Percentiles rank a stretch among this genome's conserved stretches.
Conservation (phyloP, 2,113 vertebrate genomes). For the Oriolus oriolus region DNA sequence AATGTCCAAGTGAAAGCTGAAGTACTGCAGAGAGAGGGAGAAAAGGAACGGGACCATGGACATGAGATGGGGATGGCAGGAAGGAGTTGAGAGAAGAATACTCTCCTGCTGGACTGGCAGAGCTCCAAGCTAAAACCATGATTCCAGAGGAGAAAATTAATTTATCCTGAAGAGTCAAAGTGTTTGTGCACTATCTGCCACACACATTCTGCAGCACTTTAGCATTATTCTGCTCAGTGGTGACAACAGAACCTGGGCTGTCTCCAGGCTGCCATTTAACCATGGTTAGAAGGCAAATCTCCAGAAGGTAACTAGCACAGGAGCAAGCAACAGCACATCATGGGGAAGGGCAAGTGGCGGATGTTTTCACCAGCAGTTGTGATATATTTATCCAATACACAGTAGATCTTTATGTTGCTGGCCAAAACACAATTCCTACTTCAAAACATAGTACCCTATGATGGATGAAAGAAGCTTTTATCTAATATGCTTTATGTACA, state of each 20-base stretch:
- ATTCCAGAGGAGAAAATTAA: neutral
- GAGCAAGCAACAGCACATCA: neutral
- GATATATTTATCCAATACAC: neutral
- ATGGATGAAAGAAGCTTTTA: neutral
- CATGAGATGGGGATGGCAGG: neutral
- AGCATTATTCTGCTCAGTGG: rapidly evolving
- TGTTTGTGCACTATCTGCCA: neutral
- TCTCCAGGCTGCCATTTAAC: neutral
- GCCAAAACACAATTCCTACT: neutral
- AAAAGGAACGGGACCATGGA: neutral
- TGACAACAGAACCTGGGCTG: neutral
- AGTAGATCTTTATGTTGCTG: neutral
- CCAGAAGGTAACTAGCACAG: neutral
- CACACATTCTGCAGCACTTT: neutral
- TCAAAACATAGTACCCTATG: neutral
- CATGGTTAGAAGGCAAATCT: neutral
- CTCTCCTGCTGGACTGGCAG: neutral
- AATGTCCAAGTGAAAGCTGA: neutral
- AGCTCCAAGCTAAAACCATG: neutral
- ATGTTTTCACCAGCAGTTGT: neutral
- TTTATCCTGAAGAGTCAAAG: neutral
- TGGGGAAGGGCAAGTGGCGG: neutral
- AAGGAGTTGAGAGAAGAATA: neutral
- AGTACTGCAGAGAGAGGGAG: neutral
- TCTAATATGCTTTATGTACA: neutral